phyloP scores from a whole-genome alignment of 2,113 vertebrate genomes.

The Octodon degus region DNA sequence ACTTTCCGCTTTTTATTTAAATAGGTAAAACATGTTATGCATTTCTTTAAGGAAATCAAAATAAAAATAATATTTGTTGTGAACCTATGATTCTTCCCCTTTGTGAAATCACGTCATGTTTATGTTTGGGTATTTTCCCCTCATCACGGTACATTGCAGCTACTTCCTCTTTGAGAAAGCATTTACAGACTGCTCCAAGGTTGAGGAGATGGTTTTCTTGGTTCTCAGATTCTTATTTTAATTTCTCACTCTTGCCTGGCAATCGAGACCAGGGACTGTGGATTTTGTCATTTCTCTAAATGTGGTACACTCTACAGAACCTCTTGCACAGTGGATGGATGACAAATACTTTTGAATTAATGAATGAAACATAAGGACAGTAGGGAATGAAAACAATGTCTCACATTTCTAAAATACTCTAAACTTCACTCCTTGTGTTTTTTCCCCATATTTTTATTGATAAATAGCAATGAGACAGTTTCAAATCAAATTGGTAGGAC shows the following conservation, averaged over 20 bases:
- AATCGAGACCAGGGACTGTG: neutral
- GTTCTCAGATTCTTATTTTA: neutral
- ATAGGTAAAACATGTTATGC: neutral
- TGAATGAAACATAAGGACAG: neutral
- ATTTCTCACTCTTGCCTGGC: neutral
- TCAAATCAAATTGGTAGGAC: no score
- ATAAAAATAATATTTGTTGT: neutral
- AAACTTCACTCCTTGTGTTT: neutral
- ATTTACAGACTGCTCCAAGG: neutral
- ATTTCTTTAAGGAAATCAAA: slow-evolving; percentile 34
- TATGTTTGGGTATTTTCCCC: neutral
- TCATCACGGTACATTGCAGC: neutral
- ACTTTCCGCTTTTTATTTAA: neutral
- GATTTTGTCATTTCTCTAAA: neutral
- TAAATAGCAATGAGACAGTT: no score
- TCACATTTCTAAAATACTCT: neutral
- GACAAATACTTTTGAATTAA: neutral
- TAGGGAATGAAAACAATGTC: neutral
- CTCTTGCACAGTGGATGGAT: neutral
- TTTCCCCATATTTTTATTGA: no score
- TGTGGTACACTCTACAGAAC: neutral
- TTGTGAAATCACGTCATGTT: neutral
- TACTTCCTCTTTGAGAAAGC: neutral
- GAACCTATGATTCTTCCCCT: neutral
- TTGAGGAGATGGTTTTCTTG: neutral